phyloP scores from a whole-genome alignment of 2,888 invertebrate species.

The Sycophila texana region DNA sequence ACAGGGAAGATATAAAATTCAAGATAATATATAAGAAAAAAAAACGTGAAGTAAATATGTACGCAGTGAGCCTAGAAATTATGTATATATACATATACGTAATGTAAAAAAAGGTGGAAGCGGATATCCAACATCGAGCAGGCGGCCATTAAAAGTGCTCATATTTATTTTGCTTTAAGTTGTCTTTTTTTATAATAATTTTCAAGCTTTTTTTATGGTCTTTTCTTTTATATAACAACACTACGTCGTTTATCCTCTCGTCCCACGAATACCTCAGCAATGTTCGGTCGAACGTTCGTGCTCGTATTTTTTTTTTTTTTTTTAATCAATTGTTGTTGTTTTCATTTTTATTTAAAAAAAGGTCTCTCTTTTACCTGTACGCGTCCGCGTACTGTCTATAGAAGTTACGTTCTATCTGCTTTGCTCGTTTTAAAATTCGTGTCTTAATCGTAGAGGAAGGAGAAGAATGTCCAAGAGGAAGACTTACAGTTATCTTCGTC shows the following conservation, averaged over 20 bases:
- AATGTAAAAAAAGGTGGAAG: slow-evolving; percentile 63
- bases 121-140: slow-evolving; percentile 66
- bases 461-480: slow-evolving; percentile 56
- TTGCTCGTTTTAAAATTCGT: too few species aligned
- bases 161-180: slow-evolving; percentile 24
- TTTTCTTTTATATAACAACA: background rate
- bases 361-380: too few species aligned
- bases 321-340: slow-evolving; percentile 8
- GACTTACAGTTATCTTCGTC: slow-evolving; percentile 90
- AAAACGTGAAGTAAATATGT: slow-evolving; percentile 39
- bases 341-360: background rate
- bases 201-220: background rate
- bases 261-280: background rate
- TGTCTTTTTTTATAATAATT: slow-evolving; percentile 30
- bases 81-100: slow-evolving; percentile 21
- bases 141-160: slow-evolving; percentile 57
- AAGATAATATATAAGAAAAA: slow-evolving; percentile 60
- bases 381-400: too few species aligned
- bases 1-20: slow-evolving; percentile 9
- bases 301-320: slow-evolving; percentile 18
- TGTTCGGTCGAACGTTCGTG: slow-evolving; percentile 10
- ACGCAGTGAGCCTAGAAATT: slow-evolving; percentile 29
- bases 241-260: background rate
- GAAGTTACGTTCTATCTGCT: too few species aligned
- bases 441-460: slow-evolving; percentile 55